A percentile compares a stretch with the other conserved stretches of the same genome.
phyloP scores from a whole-genome alignment of 2,113 vertebrate genomes.

The Psilopsiagon aurifrons region DNA sequence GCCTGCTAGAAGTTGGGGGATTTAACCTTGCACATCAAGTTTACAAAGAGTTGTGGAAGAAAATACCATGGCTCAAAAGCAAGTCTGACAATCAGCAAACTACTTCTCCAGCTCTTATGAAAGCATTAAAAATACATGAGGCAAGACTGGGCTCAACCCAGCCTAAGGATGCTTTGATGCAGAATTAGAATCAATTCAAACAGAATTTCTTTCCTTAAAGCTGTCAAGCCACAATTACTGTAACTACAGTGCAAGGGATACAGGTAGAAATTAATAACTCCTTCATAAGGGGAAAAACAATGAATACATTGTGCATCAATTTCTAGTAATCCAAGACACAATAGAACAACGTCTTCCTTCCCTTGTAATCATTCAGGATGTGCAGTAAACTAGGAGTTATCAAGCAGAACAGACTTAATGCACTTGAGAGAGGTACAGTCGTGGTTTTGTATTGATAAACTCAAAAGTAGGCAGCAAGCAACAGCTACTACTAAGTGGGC shows the following conservation, averaged over 20 bases:
- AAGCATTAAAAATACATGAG: neutral
- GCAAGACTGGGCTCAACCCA: neutral
- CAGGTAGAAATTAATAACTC: neutral
- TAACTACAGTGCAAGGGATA: neutral
- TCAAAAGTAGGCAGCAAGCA: neutral
- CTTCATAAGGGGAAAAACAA: neutral
- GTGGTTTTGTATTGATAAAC: conserved; percentile 1
- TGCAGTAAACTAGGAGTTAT: neutral
- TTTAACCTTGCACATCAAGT: neutral
- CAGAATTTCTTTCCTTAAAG: neutral
- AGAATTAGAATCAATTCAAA: neutral
- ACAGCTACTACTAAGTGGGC: neutral
- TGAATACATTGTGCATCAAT: neutral
- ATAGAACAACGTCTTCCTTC: neutral
- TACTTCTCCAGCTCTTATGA: neutral
- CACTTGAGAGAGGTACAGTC: neutral
- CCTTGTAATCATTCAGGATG: neutral
- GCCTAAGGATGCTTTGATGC: neutral
- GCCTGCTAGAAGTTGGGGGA: neutral
- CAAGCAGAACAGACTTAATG: neutral
- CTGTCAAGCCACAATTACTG: neutral
- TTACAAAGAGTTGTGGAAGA: neutral
- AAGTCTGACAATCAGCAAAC: neutral
- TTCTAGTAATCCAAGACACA: neutral
- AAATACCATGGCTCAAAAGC: neutral